A percentile compares a stretch with the other conserved stretches of the same genome.
These are phyloP conservation scores for Dasyornis broadbenti DNA, from an alignment of 2,113 vertebrate species.

Conservation along the genomic window DNA sequence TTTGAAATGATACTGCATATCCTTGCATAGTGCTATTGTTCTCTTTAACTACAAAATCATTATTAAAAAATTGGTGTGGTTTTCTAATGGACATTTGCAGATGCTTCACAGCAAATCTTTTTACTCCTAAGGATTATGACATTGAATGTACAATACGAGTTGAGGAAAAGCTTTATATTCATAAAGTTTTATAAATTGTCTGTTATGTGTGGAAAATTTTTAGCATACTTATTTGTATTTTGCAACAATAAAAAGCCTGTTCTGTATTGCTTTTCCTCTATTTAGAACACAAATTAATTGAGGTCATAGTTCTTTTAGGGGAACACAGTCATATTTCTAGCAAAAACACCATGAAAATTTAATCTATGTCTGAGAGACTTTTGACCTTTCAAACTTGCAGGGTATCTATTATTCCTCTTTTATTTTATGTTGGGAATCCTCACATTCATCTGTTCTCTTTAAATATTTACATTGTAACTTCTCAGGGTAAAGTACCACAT, in stretches of 20 bases:
- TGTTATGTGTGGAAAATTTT: background rate
- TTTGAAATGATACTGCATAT: background rate
- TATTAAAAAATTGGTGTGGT: background rate
- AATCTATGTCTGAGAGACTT: slow-evolving; percentile 51
- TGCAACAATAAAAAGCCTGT: background rate
- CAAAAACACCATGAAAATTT: slow-evolving; percentile 61
- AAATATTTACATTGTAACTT: slow-evolving; percentile 58
- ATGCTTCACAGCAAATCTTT: background rate
- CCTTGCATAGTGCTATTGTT: background rate
- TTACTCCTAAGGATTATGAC: background rate
- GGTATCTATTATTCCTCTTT: slow-evolving; percentile 48
- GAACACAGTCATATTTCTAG: slow-evolving; percentile 21
- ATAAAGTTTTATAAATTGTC: background rate
- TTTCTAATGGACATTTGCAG: background rate
- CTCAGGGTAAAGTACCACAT: background rate
- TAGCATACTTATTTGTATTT: background rate
- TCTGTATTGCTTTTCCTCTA: background rate
- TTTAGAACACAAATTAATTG: slow-evolving; percentile 50
- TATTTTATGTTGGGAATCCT: slow-evolving; percentile 27
- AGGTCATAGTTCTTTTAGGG: slow-evolving; percentile 23
- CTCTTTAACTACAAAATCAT: background rate
- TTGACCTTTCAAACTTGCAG: slow-evolving; percentile 57
- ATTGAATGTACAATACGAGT: background rate
- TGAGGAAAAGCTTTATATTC: background rate
- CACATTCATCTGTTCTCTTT: slow-evolving; percentile 46